Base-by-base conservation (phyloP, 2,113 vertebrate species). In the Rhinogobius similis region DNA sequence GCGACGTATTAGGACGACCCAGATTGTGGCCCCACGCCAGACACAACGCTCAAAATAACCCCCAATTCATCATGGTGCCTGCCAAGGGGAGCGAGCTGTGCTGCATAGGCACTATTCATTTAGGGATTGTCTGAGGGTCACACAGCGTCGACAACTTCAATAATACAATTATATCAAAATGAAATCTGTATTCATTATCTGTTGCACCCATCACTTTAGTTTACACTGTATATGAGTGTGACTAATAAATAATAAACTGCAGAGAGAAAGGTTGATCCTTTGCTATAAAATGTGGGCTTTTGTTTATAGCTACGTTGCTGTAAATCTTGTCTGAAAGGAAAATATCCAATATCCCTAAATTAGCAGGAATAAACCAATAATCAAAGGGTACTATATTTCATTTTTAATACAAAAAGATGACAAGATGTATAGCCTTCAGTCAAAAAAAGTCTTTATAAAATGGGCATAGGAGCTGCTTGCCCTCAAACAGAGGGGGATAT, bases 21-120 rank as follows among this genome's bases (percentile, higher is more conserved):
- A 79, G 76, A 41, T 0, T 21, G 67, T 88, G 88, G 88, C 83
- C 58, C 18, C 0, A 62, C 10, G 84, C 89, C 89, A 90, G 73
- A 65, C 26, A 21, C 50, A 24, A 84, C 71, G 78, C 78, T 83
- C 75, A 88, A 92, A 92, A 92, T 92, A 92, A 79, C 83, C 61
- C 73, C 70, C 77, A 72, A 86, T 91, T 91, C 81, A 92, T 92
- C 88, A 89, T 59, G n/a, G 73, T 55, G 78, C 73, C 70, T 69
- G 77, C 84, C 84, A 88, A 26, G 24, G 52, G 81, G 69, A 74
- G 78, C 6, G 58, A 4, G 67, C 83, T 70, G 67, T 81, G 85
- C 82, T 82, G 66, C 71, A 76, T 82, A 62, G 72, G 70, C 86
- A 84, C 77, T 66, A 72, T 79, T 82, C 73, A 89, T 78, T 90